Evolutionary conservation across 2,888 invertebrate genomes (phyloP), one percentile per base, ranked within the genome.

Genomic region (Choreutis nemorana): DNA sequence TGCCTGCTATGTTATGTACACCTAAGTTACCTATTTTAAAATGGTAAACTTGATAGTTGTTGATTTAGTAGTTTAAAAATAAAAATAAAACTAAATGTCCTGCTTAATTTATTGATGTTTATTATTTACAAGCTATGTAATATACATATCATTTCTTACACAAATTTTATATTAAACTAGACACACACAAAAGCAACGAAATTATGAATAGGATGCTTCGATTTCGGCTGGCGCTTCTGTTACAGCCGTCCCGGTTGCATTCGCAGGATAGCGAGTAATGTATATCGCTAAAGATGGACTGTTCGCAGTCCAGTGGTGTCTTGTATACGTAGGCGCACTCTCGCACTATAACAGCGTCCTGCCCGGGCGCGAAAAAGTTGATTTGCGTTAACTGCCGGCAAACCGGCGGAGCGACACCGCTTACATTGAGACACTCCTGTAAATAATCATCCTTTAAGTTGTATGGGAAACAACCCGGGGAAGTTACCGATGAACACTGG

Each of bases 261-360:
- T 73, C 75, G 35, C 75, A 77, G 1, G 57, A 55, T 7, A 49
- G 31, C 9, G 73, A 71, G 42, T 59, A 68, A 49, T 73, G 72
- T 35, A 72, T 30, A 11, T 49, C 45, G 33, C 56, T 62, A 39
- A 64, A 68, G 31, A 58, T 60, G 0, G 73, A 73, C 23, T 45
- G 47, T 4, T 35, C 36, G 34, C 75, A 75, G 8, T 36, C 38
- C 1, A 66, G 22, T 0, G 61, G 59, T 10, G 45, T 36, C 2
- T 41, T 38, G 40, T 72, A 64, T 1, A 55, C 28, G 29, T 66
- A 66, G 2, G 73, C 73, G 41, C 77, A 77, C 39, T 75, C 73
- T 20, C 77, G 47, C 14, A 73, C 18, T 2, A 73, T 36, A 1
- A 45, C 42, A 2, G 63, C 42, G 8, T 72, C 66, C 37, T 60